These are phyloP conservation scores for Arge pagana DNA, from an alignment of 2,888 invertebrate genomes.

Conservation along the genomic window DNA sequence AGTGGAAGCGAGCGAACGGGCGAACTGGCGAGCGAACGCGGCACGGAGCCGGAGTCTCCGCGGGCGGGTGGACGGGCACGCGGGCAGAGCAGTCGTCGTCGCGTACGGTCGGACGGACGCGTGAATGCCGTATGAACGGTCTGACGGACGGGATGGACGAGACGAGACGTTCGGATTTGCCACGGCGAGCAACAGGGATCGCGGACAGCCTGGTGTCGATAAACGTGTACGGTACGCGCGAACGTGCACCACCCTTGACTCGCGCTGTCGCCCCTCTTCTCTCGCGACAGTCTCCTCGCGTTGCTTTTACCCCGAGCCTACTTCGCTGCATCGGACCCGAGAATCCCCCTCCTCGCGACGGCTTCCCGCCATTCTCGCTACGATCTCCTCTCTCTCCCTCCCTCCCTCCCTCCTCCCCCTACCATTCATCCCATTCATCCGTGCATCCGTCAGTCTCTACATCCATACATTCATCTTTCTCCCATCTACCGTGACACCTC, in stretches of 20 bases:
- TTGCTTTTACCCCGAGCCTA: constrained; percentile 15
- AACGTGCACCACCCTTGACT: constrained; percentile 11
- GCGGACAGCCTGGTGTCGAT: constrained; percentile 33
- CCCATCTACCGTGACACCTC: too few relatives aligned
- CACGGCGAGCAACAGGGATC: constrained; percentile 43
- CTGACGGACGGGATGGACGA: constrained; percentile 21
- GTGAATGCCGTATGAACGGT: constrained; percentile 30
- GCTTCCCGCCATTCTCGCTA: constrained; percentile 27
- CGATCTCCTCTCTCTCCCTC: constrained; percentile 20
- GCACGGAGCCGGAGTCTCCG: constrained; percentile 21
- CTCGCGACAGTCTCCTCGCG: constrained; percentile 23
- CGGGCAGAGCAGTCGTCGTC: constrained; percentile 14
- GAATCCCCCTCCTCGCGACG: constrained; percentile 31
- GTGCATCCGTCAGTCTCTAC: constrained; percentile 25
- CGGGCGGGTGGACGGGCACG: constrained; percentile 26
- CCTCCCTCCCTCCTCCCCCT: constrained; percentile 23
- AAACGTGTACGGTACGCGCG: neutral
- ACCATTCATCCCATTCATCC: constrained; percentile 24
- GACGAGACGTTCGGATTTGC: constrained; percentile 20
- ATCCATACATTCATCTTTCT: constrained; percentile 41
- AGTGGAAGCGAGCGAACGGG: constrained; percentile 47
- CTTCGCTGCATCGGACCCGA: constrained; percentile 22
- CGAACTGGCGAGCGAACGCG: constrained; percentile 43
- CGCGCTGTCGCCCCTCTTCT: constrained; percentile 19
- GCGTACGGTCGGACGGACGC: constrained; percentile 16